Percentiles rank a stretch among this genome's conserved stretches.
Evolutionary conservation across 2,888 invertebrate species (phyloP).

Genomic region (Dermolepida albohirtum): DNA sequence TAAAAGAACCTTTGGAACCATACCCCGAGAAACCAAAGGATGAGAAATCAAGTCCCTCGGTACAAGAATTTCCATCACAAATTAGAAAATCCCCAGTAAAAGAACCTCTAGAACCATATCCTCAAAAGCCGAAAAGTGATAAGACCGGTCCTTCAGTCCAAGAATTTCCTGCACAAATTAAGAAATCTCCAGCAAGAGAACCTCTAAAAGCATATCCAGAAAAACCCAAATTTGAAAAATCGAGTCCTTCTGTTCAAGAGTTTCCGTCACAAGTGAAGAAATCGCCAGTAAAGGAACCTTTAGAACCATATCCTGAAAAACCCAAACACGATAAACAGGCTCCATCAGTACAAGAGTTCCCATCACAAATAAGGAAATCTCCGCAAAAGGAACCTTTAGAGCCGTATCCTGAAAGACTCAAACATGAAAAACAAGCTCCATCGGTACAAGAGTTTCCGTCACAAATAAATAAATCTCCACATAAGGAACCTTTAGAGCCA

Average conservation of each 20-base stretch:
- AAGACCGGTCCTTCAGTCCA: slow-evolving; percentile 42
- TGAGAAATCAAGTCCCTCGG: slow-evolving; percentile 5
- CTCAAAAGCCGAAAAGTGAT: slow-evolving; percentile 43
- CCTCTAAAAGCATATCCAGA: slow-evolving; percentile 47
- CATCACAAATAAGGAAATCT: slow-evolving; percentile 41
- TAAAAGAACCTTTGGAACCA: slow-evolving; percentile 42
- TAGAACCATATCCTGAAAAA: slow-evolving; percentile 47
- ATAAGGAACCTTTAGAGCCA: slow-evolving; percentile 41
- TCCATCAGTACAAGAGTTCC: slow-evolving; percentile 34
- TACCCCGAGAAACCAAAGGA: slow-evolving; percentile 39
- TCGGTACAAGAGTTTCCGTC: slow-evolving; percentile 32
- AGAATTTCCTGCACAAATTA: slow-evolving; percentile 47
- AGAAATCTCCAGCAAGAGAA: slow-evolving; percentile 43
- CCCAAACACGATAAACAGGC: slow-evolving; percentile 38
- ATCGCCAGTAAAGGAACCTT: slow-evolving; percentile 45
- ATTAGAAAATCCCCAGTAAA: slow-evolving; percentile 40
- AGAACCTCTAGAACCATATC: slow-evolving; percentile 49
- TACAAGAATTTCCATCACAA: slow-evolving; percentile 40
- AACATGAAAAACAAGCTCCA: slow-evolving; percentile 17
- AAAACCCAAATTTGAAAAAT: slow-evolving; percentile 45
- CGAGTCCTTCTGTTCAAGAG: slow-evolving; percentile 44
- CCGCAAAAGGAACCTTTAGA: slow-evolving; percentile 44
- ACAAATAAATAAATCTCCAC: slow-evolving; percentile 13
- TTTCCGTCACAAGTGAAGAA: slow-evolving; percentile 50
- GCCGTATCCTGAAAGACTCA: slow-evolving; percentile 42